Conservation (phyloP, 1,140 invertebrate species). For the Bursaphelenchus mucronatus region DNA sequence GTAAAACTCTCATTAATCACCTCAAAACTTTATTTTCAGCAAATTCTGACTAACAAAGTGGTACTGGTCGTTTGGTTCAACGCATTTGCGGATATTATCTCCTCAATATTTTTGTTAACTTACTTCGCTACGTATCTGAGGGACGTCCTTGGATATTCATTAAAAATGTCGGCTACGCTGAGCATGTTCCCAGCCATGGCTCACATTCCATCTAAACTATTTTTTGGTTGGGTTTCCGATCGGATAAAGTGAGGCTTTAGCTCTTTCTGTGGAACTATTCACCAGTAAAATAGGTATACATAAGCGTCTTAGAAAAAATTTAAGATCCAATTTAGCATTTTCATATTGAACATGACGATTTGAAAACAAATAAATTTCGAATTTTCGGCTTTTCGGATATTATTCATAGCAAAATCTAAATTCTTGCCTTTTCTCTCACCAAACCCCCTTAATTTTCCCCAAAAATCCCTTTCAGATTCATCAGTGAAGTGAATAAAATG, state of each 20-base stretch:
- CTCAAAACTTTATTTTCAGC: constrained; percentile 4
- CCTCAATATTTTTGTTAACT: constrained; percentile 40
- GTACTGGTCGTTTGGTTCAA: constrained; percentile 40
- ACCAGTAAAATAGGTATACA: too few species aligned
- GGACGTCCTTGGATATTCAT: constrained; percentile 35
- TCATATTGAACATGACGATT: not conserved
- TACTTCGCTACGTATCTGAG: constrained; percentile 43
- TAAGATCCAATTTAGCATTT: constrained; percentile 7
- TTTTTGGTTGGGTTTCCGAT: constrained; percentile 25
- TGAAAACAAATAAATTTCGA: too few species aligned
- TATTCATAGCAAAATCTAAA: too few species aligned
- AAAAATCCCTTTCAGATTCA: constrained; percentile 28
- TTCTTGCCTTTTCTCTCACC: too few species aligned
- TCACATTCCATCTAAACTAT: constrained; percentile 19
- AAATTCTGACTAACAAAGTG: constrained; percentile 35
- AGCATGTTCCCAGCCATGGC: constrained; percentile 29
- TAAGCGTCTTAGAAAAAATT: too few species aligned
- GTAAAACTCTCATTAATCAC: too few species aligned
- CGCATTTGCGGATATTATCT: constrained; percentile 42
- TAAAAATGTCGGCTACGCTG: constrained; percentile 24
- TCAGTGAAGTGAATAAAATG: constrained; percentile 43
- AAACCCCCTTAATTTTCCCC: too few species aligned
- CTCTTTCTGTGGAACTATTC: too few species aligned
- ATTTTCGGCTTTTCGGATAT: too few species aligned
- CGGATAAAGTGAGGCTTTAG: not conserved